Evolutionary conservation across 2,113 vertebrate species (phyloP).

Genomic region (Myiozetetes cayanensis): DNA sequence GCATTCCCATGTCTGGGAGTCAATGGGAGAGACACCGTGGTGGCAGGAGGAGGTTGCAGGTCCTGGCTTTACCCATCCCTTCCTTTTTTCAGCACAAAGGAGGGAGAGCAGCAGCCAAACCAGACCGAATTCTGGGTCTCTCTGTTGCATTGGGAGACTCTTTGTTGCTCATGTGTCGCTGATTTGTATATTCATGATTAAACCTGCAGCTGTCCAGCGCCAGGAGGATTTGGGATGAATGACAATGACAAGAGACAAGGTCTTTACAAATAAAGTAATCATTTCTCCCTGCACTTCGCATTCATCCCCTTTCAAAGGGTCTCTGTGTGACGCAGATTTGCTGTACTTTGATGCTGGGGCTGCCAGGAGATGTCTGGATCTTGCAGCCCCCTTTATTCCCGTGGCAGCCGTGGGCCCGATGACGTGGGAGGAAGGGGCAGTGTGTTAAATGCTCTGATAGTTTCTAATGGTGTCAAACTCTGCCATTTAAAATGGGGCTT

Average conservation of each 20-base stretch:
- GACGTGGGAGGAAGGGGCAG: constrained; percentile 48
- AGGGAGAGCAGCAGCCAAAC: background rate
- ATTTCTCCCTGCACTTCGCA: constrained; percentile 25
- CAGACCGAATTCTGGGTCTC: background rate
- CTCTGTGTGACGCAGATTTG: constrained; percentile 42
- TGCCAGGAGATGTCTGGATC: constrained; percentile 8
- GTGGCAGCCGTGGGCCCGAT: constrained; percentile 1
- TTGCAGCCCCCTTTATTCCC: constrained; percentile 1
- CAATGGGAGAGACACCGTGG: background rate
- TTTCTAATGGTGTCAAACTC: constrained; percentile 31
- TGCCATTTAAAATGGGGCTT: constrained; percentile 36
- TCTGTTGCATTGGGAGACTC: background rate
- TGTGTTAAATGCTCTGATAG: constrained; percentile 41
- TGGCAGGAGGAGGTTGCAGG: background rate
- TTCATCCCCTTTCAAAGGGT: constrained; percentile 36
- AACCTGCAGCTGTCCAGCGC: constrained; percentile 35
- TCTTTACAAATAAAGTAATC: constrained; percentile 53
- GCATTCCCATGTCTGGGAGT: background rate
- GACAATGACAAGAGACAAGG: constrained; percentile 44
- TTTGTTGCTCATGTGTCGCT: constrained; percentile 30
- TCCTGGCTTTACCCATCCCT: background rate
- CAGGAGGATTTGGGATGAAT: constrained; percentile 17
- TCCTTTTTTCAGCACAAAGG: background rate
- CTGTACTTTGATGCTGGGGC: background rate
- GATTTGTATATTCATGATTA: constrained; percentile 48